phyloP scores from a whole-genome alignment of 37 sponge, comb jelly and placozoan species.

The Oscarella lobularis region DNA sequence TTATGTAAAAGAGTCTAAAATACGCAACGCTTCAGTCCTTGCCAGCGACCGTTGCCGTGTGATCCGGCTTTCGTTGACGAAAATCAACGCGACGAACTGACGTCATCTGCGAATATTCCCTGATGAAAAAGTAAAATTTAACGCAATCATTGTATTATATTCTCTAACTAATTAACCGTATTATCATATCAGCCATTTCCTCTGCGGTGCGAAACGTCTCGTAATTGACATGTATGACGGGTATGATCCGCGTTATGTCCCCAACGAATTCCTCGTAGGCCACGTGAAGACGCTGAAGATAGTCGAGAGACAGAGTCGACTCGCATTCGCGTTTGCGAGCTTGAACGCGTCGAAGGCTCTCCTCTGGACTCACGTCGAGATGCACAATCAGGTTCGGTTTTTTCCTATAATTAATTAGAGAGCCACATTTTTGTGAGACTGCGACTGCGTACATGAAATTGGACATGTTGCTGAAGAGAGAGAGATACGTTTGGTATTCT shows the following conservation, averaged over 20 bases:
- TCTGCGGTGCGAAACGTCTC: conserved; percentile 74
- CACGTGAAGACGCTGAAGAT: conserved; percentile 48
- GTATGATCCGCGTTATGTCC: conserved; percentile 85
- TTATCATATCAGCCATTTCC: conserved; percentile 90
- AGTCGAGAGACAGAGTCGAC: conserved; percentile 70
- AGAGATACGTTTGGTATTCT: conserved; percentile 76
- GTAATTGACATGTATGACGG: conserved; percentile 89
- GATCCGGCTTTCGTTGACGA: too few species aligned
- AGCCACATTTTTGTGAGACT: neutral
- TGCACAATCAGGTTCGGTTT: conserved; percentile 95
- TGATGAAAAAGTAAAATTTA: too few species aligned
- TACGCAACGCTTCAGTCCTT: too few species aligned
- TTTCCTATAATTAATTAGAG: conserved; percentile 51
- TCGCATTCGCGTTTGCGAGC: conserved; percentile 77
- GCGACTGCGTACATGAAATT: conserved; percentile 82
- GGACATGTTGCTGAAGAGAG: conserved; percentile 96
- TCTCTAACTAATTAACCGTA: conserved; percentile 37
- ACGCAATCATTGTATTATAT: too few species aligned
- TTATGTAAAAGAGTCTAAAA: too few species aligned
- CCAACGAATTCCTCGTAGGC: conserved; percentile 87
- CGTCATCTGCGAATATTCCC: conserved; percentile 75
- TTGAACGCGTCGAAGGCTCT: conserved; percentile 76
- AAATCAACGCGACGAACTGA: conserved; percentile 73
- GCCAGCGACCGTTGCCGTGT: too few species aligned
- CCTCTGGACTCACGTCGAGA: conserved; percentile 81